Evolutionary conservation across 53 echinoderm and acorn worm species (phyloP).

Genomic region (Actinopyga echinites): DNA sequence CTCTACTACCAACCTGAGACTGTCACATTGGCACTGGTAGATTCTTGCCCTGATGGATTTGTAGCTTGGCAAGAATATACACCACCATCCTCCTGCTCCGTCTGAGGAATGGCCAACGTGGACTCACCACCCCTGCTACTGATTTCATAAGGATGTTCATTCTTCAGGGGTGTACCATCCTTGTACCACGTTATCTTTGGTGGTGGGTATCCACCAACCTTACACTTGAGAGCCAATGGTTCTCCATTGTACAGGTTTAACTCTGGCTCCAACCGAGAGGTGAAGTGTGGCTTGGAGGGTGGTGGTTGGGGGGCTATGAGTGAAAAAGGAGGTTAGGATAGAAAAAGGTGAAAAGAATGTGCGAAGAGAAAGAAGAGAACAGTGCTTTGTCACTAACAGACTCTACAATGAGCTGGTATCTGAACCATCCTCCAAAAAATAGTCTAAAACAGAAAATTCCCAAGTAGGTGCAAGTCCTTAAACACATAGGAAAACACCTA

Average conservation of each 20-base stretch:
- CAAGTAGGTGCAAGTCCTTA: too few relatives aligned
- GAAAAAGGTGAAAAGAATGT: neutral
- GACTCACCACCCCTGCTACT: conserved; percentile 7
- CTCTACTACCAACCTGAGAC: conserved; percentile 63
- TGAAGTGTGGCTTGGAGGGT: conserved; percentile 45
- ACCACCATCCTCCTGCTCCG: too few relatives aligned
- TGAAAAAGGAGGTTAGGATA: conserved; percentile 24
- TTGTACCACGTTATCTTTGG: conserved; percentile 88
- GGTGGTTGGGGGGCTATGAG: conserved; percentile 49
- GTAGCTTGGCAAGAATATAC: conserved; percentile 71
- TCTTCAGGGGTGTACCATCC: conserved; percentile 63
- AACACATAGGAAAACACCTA: too few relatives aligned
- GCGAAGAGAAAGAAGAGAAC: neutral
- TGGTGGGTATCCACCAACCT: conserved; percentile 72
- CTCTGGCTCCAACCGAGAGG: conserved; percentile 42
- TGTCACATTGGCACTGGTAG: conserved; percentile 59
- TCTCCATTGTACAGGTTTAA: conserved; percentile 28
- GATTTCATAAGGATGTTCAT: conserved; percentile 42
- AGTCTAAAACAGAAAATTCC: too few relatives aligned
- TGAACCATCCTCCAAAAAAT: too few relatives aligned
- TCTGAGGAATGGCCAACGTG: too few relatives aligned
- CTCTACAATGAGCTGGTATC: too few relatives aligned
- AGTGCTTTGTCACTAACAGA: too few relatives aligned
- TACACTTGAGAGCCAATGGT: neutral
- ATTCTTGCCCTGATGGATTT: conserved; percentile 75